A percentile compares a stretch with the other conserved stretches of the same genome.
Conservation (phyloP, 2,888 invertebrate genomes). For the Pseudococcus longispinus region DNA sequence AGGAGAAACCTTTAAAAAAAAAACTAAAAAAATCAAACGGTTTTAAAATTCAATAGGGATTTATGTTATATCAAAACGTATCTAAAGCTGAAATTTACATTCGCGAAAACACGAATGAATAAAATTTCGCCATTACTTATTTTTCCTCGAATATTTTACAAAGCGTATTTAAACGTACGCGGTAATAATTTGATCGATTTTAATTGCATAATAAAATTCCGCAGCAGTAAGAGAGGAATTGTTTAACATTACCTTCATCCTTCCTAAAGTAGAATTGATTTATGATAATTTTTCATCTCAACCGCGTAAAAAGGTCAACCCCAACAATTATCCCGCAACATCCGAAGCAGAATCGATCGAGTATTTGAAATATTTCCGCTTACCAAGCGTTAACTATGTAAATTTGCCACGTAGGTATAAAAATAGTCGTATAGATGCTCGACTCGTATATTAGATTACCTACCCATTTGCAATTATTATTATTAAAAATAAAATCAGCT, state of each 20-base stretch:
- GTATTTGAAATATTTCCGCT: slow-evolving; percentile 2
- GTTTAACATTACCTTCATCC: not conserved
- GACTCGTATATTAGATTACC: not conserved
- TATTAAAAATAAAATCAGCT: not conserved
- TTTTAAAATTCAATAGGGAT: not conserved
- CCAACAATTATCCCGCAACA: slow-evolving; percentile 1
- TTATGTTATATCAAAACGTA: not conserved
- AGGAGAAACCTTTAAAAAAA: too few relatives aligned
- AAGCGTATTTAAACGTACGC: not conserved
- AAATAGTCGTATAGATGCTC: not conserved
- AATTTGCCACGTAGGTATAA: not conserved
- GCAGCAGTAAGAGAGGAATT: not conserved
- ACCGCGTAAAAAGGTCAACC: slow-evolving; percentile 4
- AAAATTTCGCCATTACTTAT: not conserved
- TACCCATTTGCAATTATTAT: not conserved
- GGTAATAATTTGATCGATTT: not conserved
- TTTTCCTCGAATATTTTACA: not conserved
- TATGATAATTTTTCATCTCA: slow-evolving; percentile 31
- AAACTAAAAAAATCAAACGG: not conserved
- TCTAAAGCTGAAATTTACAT: not conserved
- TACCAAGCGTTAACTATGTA: not conserved
- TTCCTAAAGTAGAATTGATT: not conserved
- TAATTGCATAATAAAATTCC: not conserved
- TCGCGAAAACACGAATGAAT: not conserved
- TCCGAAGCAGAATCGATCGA: slow-evolving; percentile 1